Conservation (phyloP, 2,888 invertebrate species). For the Euplagia quadripunctaria region DNA sequence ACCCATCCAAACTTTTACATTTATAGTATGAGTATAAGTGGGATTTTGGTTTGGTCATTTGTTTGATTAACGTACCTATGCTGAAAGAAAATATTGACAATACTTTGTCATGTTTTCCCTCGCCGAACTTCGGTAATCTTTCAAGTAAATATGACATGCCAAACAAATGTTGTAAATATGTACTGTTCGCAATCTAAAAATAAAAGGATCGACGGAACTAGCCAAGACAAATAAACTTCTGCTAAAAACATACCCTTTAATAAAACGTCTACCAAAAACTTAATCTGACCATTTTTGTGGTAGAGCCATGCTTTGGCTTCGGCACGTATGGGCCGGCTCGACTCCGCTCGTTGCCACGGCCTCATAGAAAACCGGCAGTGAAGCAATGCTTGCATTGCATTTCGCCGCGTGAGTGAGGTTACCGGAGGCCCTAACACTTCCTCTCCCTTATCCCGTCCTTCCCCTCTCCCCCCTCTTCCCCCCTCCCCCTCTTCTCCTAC, state of each 20-base stretch:
- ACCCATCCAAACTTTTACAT: too few relatives aligned
- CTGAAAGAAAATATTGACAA: neutral
- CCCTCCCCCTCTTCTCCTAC: too few relatives aligned
- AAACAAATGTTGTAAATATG: neutral
- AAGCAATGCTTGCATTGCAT: too few relatives aligned
- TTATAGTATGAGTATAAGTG: too few relatives aligned
- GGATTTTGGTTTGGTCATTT: neutral
- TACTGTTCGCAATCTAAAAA: neutral
- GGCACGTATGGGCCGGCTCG: too few relatives aligned
- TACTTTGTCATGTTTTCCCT: neutral
- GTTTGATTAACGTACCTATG: neutral
- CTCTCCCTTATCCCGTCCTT: too few relatives aligned
- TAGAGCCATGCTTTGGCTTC: too few relatives aligned
- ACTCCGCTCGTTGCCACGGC: too few relatives aligned
- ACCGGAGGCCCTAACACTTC: too few relatives aligned
- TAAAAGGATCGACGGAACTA: neutral
- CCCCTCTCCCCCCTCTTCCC: too few relatives aligned
- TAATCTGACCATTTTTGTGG: neutral
- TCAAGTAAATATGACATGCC: neutral
- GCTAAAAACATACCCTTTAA: neutral
- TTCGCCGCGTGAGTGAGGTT: too few relatives aligned
- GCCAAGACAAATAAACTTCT: neutral
- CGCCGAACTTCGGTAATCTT: neutral
- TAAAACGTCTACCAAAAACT: neutral
- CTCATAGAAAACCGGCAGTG: too few relatives aligned